Conservation (phyloP, 2,113 vertebrate species). For the Leuciscus idus region DNA sequence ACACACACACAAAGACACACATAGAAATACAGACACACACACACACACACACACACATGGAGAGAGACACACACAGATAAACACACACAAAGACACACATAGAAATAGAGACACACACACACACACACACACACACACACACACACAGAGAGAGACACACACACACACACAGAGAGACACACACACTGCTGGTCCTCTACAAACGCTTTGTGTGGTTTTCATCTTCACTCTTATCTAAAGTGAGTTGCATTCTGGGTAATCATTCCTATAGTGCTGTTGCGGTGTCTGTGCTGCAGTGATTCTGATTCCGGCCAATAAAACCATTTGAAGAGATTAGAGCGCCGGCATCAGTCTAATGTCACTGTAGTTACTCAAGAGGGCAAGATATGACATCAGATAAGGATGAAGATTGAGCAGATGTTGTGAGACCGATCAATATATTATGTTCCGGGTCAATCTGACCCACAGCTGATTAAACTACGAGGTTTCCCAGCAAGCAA, state of each 20-base stretch:
- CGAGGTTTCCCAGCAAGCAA: too few relatives aligned
- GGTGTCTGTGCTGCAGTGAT: neutral
- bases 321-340: neutral
- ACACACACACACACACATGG: too few relatives aligned
- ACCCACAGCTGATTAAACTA: neutral
- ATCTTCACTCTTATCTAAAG: slow-evolving; percentile 4
- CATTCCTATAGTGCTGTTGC: neutral
- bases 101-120: too few relatives aligned
- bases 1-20: too few relatives aligned
- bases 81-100: too few relatives aligned
- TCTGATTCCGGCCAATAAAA: neutral
- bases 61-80: too few relatives aligned
- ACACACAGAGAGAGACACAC: too few relatives aligned
- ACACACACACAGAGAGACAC: neutral
- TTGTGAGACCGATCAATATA: neutral
- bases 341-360: neutral
- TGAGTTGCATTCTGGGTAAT: slow-evolving; percentile 10
- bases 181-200: neutral
- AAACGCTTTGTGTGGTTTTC: neutral
- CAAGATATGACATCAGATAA: neutral
- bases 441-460: neutral
- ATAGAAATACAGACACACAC: too few relatives aligned
- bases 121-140: too few relatives aligned
- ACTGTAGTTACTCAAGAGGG: neutral
- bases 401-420: neutral